These are phyloP conservation scores for Hyperopisus bebe DNA, from an alignment of 2,113 vertebrate genomes.

Conservation along the genomic window DNA sequence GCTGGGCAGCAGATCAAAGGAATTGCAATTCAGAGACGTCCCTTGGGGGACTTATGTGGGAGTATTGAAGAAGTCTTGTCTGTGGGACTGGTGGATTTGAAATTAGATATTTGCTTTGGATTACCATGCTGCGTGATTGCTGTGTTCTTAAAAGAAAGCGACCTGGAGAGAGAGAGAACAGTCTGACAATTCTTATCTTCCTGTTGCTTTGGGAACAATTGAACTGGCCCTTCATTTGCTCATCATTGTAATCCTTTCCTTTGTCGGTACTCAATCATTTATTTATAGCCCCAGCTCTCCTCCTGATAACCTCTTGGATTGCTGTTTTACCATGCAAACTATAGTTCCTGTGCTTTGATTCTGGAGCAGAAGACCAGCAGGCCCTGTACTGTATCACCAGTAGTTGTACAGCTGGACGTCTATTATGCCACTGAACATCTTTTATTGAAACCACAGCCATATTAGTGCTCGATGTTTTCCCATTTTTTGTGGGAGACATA, in stretches of 20 bases:
- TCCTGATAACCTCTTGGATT: conserved; percentile 10
- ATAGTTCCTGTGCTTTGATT: background rate
- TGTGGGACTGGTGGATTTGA: background rate
- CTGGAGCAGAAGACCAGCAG: background rate
- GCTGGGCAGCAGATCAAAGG: conserved; percentile 18
- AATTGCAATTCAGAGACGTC: background rate
- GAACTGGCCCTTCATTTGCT: background rate
- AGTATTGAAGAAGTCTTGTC: background rate
- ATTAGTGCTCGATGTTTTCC: background rate
- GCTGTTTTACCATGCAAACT: background rate
- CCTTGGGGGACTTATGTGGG: background rate
- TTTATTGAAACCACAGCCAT: background rate
- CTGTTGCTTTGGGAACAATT: background rate
- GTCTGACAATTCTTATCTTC: conserved; percentile 14
- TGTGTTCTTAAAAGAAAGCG: background rate
- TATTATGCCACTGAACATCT: background rate
- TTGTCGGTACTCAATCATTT: background rate
- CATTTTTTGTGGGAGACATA: background rate
- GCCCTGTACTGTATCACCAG: background rate
- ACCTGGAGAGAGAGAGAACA: background rate
- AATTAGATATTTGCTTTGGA: conserved; percentile 16
- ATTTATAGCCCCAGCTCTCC: background rate
- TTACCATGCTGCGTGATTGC: conserved; percentile 14
- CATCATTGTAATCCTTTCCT: background rate
- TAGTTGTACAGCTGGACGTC: background rate